A percentile compares a stretch with the other conserved stretches of the same genome.
phyloP scores from a whole-genome alignment of 2,888 invertebrate species.

The Julus scandinavius region DNA sequence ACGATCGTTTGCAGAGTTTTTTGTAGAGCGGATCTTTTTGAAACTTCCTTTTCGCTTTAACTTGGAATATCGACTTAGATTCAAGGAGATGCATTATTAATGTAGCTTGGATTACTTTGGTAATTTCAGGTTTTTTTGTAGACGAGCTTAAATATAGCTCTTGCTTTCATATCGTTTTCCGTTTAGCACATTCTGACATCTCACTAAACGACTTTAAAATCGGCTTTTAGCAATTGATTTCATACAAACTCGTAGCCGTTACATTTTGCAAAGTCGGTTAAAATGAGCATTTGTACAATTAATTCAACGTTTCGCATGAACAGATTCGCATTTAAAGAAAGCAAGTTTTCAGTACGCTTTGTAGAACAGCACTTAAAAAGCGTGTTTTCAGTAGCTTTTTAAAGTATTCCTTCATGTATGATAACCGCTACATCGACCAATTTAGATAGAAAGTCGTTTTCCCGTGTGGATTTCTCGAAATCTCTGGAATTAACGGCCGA shows the following conservation, averaged over 20 bases:
- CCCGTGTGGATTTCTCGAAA: neutral
- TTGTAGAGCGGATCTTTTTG: no score
- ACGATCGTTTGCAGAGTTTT: no score
- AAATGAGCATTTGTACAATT: no score
- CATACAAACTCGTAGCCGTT: no score
- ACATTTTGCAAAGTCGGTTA: no score
- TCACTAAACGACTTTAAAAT: neutral
- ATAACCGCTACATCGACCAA: neutral
- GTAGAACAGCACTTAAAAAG: neutral
- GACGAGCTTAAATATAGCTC: neutral
- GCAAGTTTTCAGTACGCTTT: neutral
- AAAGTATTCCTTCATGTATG: neutral
- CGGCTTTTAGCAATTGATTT: no score
- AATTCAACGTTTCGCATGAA: neutral
- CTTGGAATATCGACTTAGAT: no score
- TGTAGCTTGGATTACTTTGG: no score
- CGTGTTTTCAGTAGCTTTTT: neutral
- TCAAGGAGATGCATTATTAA: no score
- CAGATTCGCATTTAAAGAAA: neutral
- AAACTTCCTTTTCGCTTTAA: no score
- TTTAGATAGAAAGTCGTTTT: neutral
- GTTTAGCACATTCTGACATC: neutral
- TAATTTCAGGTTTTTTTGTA: neutral
- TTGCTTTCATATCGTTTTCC: neutral
- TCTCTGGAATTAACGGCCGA: neutral